phyloP scores from a whole-genome alignment of 2,113 vertebrate genomes.

The Thymallus thymallus region DNA sequence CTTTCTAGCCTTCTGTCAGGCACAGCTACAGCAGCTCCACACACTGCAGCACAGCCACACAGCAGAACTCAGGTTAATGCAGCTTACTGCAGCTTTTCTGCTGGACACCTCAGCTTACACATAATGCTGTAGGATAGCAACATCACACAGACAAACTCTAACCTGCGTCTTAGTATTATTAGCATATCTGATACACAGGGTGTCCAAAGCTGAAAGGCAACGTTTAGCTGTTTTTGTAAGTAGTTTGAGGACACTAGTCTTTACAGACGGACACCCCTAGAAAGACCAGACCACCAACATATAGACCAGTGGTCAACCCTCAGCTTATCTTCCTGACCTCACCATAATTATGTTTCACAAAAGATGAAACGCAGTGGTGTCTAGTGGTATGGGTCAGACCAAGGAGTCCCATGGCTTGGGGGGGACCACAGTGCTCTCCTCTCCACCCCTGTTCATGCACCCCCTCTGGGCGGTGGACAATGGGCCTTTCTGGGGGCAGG shows the following conservation, averaged over 20 bases:
- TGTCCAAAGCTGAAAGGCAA: slow-evolving; percentile 18
- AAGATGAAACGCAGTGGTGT: slow-evolving; percentile 59
- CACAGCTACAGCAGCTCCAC: slow-evolving; percentile 75
- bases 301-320: slow-evolving; percentile 52
- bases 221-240: slow-evolving; percentile 61
- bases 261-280: slow-evolving; percentile 43
- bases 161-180: too few relatives aligned
- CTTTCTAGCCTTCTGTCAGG: slow-evolving; percentile 79
- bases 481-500: slow-evolving; percentile 58
- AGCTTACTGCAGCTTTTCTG: too few relatives aligned
- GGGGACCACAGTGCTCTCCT: slow-evolving; percentile 27
- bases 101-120: slow-evolving; percentile 37
- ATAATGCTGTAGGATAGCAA: neutral
- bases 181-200: slow-evolving; percentile 43
- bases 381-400: slow-evolving; percentile 43
- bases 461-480: slow-evolving; percentile 54
- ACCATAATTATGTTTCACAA: slow-evolving; percentile 56
- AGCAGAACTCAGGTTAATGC: slow-evolving; percentile 70
- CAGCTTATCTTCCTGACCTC: slow-evolving; percentile 61
- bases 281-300: slow-evolving; percentile 56
- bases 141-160: too few relatives aligned
- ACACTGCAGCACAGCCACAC: slow-evolving; percentile 65
- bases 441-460: slow-evolving; percentile 16
- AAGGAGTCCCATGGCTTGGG: slow-evolving; percentile 60
- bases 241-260: slow-evolving; percentile 41